Evolutionary conservation across 2,113 vertebrate species (phyloP).

Genomic region (Chitala chitala): DNA sequence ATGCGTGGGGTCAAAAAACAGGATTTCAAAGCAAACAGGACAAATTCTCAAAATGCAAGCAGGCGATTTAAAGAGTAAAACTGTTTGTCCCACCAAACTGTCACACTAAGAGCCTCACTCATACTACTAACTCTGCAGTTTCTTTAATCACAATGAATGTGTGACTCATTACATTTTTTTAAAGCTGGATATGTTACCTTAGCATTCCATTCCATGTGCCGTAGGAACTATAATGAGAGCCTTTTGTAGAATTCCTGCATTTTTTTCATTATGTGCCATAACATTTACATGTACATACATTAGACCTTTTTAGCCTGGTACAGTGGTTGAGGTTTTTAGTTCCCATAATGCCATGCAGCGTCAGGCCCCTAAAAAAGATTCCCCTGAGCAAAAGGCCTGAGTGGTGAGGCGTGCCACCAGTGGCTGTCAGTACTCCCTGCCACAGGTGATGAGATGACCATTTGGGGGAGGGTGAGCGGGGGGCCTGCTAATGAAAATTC

Average conservation of each 20-base stretch:
- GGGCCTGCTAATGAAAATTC: neutral
- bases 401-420: neutral
- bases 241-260: conserved; percentile 5
- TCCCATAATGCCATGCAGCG: too few relatives aligned
- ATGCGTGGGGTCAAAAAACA: neutral
- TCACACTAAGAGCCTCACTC: neutral
- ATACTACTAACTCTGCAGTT: neutral
- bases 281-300: too few relatives aligned
- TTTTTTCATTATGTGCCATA: too few relatives aligned
- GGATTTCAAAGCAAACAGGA: neutral
- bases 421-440: neutral
- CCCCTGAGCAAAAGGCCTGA: neutral
- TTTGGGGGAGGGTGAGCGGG: too few relatives aligned
- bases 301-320: too few relatives aligned
- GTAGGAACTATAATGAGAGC: neutral
- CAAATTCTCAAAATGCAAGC: neutral
- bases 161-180: neutral
- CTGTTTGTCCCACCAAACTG: too few relatives aligned
- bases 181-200: neutral
- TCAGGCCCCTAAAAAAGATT: too few relatives aligned
- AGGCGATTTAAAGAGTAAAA: too few relatives aligned
- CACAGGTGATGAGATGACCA: neutral
- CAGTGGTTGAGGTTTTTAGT: too few relatives aligned
- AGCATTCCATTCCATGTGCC: neutral
- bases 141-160: neutral